Evolutionary conservation across 2,797 vertebrate species (phyloP).

Genomic region (Crotalus adamanteus): DNA sequence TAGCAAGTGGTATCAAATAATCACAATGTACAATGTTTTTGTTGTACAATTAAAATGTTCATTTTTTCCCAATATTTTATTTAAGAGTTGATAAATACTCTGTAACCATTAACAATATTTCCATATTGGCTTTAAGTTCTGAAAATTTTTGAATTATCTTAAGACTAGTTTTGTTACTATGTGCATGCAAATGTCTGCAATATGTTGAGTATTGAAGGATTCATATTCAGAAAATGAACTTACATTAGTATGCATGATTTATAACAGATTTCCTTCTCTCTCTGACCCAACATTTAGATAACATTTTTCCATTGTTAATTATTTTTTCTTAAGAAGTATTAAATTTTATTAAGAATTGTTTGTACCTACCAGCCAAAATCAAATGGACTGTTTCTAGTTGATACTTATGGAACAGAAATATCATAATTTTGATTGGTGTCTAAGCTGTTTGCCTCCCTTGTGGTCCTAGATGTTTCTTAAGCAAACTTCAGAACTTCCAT

Average conservation of each 20-base stretch:
- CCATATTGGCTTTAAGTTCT: not conserved
- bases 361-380: conserved; percentile 31
- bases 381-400: conserved; percentile 38
- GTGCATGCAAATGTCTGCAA: not conserved
- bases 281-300: conserved; percentile 11
- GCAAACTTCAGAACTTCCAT: not conserved
- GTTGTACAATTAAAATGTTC: not conserved
- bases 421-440: conserved; percentile 5
- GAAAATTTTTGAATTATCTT: not conserved
- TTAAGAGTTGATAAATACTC: not conserved
- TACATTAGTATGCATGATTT: not conserved
- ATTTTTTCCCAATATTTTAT: not conserved
- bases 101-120: not conserved
- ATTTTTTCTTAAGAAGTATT: not conserved
- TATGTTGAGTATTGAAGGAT: not conserved
- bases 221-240: not conserved
- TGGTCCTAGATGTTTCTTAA: not conserved
- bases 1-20: not conserved
- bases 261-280: conserved; percentile 32
- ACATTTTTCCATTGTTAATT: not conserved
- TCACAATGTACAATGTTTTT: not conserved
- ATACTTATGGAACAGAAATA: conserved; percentile 36
- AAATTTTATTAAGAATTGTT: conserved; percentile 23
- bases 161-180: not conserved
- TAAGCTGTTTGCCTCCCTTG: not conserved